Percentiles rank a stretch among this genome's conserved stretches.
Conservation (phyloP, 2,113 vertebrate species). For the Silurus glanis region DNA sequence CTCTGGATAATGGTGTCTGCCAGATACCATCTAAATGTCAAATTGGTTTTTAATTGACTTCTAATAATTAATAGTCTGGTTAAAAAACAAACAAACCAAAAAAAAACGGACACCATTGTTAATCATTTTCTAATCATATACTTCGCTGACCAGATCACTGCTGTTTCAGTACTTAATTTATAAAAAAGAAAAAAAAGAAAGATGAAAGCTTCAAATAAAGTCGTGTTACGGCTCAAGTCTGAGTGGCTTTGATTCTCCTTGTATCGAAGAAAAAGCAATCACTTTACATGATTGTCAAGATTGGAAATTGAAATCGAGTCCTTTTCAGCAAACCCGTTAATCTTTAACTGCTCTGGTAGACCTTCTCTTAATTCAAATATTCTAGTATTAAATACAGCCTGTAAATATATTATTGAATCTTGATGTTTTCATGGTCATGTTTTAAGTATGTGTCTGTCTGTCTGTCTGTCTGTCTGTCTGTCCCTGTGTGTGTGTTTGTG, state of each 20-base stretch:
- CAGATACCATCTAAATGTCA: not conserved
- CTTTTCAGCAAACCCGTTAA: not conserved
- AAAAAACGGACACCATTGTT: not conserved
- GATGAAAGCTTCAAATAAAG: not conserved
- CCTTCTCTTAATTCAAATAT: not conserved
- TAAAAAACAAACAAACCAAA: too few relatives aligned
- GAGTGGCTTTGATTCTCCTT: not conserved
- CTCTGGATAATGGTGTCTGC: not conserved
- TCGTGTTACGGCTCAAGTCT: not conserved
- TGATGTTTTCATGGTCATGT: not conserved
- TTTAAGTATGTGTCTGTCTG: conserved; percentile 5
- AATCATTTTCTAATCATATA: not conserved
- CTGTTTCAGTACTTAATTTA: not conserved
- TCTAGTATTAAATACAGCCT: not conserved
- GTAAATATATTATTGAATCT: not conserved
- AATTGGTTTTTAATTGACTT: not conserved
- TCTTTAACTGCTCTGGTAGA: not conserved
- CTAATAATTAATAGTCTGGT: not conserved
- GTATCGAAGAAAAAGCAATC: not conserved
- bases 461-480: conserved; percentile 16
- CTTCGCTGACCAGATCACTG: not conserved
- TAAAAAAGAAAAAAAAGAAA: not conserved
- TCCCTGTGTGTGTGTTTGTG: too few relatives aligned
- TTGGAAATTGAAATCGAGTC: not conserved
- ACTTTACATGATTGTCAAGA: not conserved